These are phyloP conservation scores for Nautilus pompilius DNA, from an alignment of 1,140 invertebrate species.

Conservation along the genomic window DNA sequence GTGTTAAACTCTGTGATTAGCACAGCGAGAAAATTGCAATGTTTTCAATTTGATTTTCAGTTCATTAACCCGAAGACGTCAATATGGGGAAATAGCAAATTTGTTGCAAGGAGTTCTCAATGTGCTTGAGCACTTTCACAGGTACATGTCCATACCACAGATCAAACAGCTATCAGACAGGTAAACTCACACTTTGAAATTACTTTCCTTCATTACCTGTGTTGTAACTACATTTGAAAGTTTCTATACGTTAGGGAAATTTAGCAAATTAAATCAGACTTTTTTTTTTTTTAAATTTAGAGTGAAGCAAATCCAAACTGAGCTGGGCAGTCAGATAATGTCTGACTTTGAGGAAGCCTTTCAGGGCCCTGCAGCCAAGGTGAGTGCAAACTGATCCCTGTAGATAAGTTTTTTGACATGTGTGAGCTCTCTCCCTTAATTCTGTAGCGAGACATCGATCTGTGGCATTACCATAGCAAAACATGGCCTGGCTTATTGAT, in stretches of 20 bases:
- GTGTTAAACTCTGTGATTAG: neutral
- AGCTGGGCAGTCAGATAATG: slow-evolving; percentile 86
- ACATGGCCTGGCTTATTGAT: no score
- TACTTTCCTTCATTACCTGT: neutral
- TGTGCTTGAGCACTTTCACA: slow-evolving; percentile 85
- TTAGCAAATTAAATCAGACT: no score
- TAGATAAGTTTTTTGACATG: no score
- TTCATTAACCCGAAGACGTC: slow-evolving; percentile 60
- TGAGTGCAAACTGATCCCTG: slow-evolving; percentile 23
- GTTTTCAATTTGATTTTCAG: slow-evolving; percentile 46
- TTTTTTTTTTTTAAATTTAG: slow-evolving; percentile 55
- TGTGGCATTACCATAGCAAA: no score
- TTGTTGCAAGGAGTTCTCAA: slow-evolving; percentile 95
- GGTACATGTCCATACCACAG: slow-evolving; percentile 81
- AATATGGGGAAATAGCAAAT: slow-evolving; percentile 92
- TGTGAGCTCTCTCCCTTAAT: no score
- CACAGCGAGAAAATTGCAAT: neutral
- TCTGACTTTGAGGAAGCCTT: slow-evolving; percentile 94
- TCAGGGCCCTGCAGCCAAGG: slow-evolving; percentile 71
- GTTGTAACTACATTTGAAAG: neutral
- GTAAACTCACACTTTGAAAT: slow-evolving; percentile 48
- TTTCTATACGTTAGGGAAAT: neutral
- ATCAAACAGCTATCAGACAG: slow-evolving; percentile 78
- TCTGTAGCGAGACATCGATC: no score
- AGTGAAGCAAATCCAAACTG: slow-evolving; percentile 79